Conservation (phyloP, 2,797 vertebrate genomes). For the Xenops minutus region DNA sequence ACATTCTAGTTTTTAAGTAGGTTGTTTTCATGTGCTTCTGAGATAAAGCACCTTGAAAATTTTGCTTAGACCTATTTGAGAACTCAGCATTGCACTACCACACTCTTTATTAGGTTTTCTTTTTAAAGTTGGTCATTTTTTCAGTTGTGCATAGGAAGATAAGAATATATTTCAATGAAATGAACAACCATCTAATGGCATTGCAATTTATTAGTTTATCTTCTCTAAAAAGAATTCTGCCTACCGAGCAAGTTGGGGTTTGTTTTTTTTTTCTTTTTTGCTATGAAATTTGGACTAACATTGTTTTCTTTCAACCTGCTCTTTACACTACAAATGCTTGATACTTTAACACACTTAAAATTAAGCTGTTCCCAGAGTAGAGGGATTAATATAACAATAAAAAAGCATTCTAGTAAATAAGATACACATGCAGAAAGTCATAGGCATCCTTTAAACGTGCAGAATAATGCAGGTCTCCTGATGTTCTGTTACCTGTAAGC, state of each 20-base stretch:
- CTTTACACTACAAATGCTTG: conserved; percentile 62
- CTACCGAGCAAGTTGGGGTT: conserved; percentile 14
- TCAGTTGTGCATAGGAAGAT: conserved; percentile 32
- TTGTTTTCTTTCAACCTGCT: conserved; percentile 30
- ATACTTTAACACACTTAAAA: conserved; percentile 56
- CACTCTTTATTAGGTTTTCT: conserved; percentile 2
- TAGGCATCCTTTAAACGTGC: conserved; percentile 66
- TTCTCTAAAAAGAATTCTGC: conserved; percentile 31
- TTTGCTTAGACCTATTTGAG: conserved; percentile 17
- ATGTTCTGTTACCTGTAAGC: conserved; percentile 87
- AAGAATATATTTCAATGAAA: conserved; percentile 36
- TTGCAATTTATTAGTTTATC: conserved; percentile 33
- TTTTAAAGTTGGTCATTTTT: conserved; percentile 30
- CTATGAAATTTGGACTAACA: conserved; percentile 32
- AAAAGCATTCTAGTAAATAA: conserved; percentile 52
- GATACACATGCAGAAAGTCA: conserved; percentile 71
- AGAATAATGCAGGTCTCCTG: conserved; percentile 58
- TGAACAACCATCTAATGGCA: conserved; percentile 22
- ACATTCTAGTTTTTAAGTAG: conserved; percentile 73
- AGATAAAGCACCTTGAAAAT: conserved; percentile 67
- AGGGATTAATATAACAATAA: conserved; percentile 60
- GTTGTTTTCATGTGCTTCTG: conserved; percentile 74
- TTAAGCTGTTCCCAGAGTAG: conserved; percentile 46
- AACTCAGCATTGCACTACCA: neutral
- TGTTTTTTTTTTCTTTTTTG: neutral